Evolutionary conservation across 2,113 vertebrate genomes (phyloP), one percentile per base, ranked within the genome.

Genomic region (Peromyscus leucopus): DNA sequence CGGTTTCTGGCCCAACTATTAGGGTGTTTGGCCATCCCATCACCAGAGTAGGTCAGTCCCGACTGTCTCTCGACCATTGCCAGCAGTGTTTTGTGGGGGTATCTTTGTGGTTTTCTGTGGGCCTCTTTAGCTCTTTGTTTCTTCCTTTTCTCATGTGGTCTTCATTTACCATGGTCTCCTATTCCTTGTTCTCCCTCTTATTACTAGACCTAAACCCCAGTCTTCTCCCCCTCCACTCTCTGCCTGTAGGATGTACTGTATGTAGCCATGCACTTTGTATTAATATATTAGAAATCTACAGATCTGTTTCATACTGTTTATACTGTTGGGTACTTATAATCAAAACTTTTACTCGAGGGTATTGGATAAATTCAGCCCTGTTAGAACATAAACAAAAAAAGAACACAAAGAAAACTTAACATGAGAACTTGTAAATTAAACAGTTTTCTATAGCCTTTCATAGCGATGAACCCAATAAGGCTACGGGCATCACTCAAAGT

Each of bases 241-340:
- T 98, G 98, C 98, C 0, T 15, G 98, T 99, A 99, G 98, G 98
- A 99, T 95, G 98, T 99, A 98, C 97, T 98, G 98, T 99, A 98
- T 98, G 99, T 99, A 99, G 99, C 99, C 98, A 99, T 99, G 99
- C 99, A 99, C 99, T 99, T 99, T 99, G 99, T 99, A 99, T 99
- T 98, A 98, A 99, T 98, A 98, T 99, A 98, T 98, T 99, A 99
- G 99, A 99, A 98, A 98, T 98, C 98, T 99, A 98, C 98, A 98
- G 98, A 98, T 98, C 98, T 98, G 99, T 99, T 99, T 99, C 99
- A 98, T 99, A 99, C 99, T 99, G 99, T 99, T 99, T 99, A 99
- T 99, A 99, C 98, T 98, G 98, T 99, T 98, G 98, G 98, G 98
- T 98, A 98, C 98, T 98, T 99, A 98, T 99, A 99, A 98, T 98